phyloP scores from a whole-genome alignment of 1,140 invertebrate genomes.

The Drosophila ambigua region DNA sequence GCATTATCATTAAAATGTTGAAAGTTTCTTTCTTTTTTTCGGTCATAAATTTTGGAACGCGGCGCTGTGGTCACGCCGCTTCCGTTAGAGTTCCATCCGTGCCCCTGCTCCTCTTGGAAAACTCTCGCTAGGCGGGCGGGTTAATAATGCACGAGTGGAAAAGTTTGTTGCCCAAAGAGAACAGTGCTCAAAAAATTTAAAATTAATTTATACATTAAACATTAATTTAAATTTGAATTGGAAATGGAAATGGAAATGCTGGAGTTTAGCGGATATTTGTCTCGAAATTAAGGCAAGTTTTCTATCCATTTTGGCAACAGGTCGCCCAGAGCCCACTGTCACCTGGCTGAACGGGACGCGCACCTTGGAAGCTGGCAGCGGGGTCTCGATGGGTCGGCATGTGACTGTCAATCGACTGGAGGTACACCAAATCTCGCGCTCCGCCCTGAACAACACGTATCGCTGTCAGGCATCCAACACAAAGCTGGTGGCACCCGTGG shows the following conservation, averaged over 20 bases:
- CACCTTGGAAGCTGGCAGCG: conserved; percentile 85
- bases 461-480: conserved; percentile 94
- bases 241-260: not conserved
- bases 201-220: conserved; percentile 64
- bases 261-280: not conserved
- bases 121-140: conserved; percentile 37
- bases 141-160: conserved; percentile 72
- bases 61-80: conserved; percentile 42
- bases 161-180: conserved; percentile 42
- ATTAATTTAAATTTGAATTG: conserved; percentile 54
- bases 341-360: conserved; percentile 90
- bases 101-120: conserved; percentile 12
- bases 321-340: conserved; percentile 91
- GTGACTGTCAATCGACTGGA: conserved; percentile 91
- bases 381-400: conserved; percentile 88
- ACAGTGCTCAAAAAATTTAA: conserved; percentile 54
- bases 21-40: conserved; percentile 66
- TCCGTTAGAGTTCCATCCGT: conserved; percentile 52
- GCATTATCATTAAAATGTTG: conserved; percentile 82
- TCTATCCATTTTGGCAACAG: conserved; percentile 84
- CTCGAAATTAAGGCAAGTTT: conserved; percentile 9
- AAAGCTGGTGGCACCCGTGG: conserved; percentile 91
- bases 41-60: conserved; percentile 71
- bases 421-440: conserved; percentile 88
- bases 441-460: conserved; percentile 92